Conservation (phyloP, 1,140 invertebrate genomes). For the Apolygus lucorum region DNA sequence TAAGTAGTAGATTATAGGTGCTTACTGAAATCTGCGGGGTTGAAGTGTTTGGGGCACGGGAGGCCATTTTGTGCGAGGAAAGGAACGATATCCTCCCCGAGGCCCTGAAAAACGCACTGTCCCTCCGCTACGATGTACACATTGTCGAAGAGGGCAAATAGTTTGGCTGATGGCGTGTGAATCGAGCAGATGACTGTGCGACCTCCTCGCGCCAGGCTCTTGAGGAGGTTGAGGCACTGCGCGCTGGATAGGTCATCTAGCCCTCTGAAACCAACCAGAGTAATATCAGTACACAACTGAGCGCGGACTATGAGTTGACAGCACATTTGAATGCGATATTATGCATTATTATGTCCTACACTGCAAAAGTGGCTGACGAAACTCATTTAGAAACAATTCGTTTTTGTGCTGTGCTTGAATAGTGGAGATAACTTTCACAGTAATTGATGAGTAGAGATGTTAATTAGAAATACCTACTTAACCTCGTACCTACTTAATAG, state of each 20-base stretch:
- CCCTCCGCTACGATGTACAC: slow-evolving; percentile 65
- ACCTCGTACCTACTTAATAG: no score
- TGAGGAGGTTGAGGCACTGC: slow-evolving; percentile 64
- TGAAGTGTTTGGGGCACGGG: slow-evolving; percentile 64
- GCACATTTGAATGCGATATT: no score
- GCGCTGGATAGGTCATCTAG: slow-evolving; percentile 66
- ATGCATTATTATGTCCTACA: no score
- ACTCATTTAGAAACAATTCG: no score
- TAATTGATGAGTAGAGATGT: no score
- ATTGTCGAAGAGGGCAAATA: slow-evolving; percentile 68
- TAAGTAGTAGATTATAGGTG: no score
- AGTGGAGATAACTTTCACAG: no score
- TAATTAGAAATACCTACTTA: no score
- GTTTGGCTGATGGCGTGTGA: slow-evolving; percentile 76
- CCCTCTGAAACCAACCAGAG: slow-evolving; percentile 47
- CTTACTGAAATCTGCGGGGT: slow-evolving; percentile 75
- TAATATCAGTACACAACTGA: no score
- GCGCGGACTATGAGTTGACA: no score
- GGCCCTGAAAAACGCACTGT: slow-evolving; percentile 64
- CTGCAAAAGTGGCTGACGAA: no score
- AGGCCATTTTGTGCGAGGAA: slow-evolving; percentile 56
- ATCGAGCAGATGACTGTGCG: slow-evolving; percentile 84
- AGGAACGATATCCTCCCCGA: slow-evolving; percentile 54
- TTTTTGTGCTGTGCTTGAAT: no score
- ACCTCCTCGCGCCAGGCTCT: slow-evolving; percentile 66